Conservation (phyloP, 2,888 invertebrate species). For the Parnassius orleans region DNA sequence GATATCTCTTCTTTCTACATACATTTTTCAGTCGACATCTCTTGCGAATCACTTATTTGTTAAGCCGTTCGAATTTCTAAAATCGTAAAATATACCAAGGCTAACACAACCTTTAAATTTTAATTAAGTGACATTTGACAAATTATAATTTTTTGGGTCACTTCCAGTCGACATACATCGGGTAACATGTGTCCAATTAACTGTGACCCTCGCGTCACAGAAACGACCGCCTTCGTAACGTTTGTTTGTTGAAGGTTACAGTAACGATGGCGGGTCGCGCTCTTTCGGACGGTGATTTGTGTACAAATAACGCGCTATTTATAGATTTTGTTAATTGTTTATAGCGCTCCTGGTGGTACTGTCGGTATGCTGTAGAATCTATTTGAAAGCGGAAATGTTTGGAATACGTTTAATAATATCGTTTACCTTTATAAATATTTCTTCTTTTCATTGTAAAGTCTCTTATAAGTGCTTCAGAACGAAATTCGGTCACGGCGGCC, state of each 20-base stretch:
- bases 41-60: not conserved
- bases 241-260: not conserved
- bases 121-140: not conserved
- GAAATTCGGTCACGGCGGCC: no score
- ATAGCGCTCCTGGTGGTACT: not conserved
- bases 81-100: not conserved
- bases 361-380: not conserved
- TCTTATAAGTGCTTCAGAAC: no score
- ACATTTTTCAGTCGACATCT: not conserved
- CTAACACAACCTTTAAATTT: not conserved
- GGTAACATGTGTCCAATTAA: slow-evolving; percentile 4
- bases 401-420: not conserved
- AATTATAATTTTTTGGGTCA: slow-evolving; percentile 3
- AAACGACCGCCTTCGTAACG: not conserved
- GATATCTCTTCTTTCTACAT: not conserved
- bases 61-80: not conserved
- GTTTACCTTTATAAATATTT: no score
- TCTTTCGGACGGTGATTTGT: not conserved
- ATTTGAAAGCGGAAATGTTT: slow-evolving; percentile 11
- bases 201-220: not conserved
- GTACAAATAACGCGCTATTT: slow-evolving; percentile 10
- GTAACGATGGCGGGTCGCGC: not conserved
- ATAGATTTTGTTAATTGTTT: slow-evolving; percentile 19
- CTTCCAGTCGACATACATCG: slow-evolving; percentile 10
- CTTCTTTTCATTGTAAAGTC: no score